These are phyloP conservation scores for Lipophrys pholis DNA, from an alignment of 2,113 vertebrate species.

Conservation along the genomic window DNA sequence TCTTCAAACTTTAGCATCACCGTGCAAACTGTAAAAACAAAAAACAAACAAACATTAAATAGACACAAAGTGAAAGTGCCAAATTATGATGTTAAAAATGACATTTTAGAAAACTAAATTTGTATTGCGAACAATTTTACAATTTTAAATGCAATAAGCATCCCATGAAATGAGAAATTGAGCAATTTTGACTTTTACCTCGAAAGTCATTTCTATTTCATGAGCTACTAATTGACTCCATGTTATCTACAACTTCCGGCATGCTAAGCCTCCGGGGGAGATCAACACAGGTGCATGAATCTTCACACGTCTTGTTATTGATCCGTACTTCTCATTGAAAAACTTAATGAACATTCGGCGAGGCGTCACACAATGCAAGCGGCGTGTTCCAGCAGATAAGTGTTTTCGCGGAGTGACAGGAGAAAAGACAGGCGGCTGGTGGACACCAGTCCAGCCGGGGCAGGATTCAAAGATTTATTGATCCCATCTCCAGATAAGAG, in stretches of 20 bases:
- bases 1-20: no score
- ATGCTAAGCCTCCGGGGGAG: conserved; percentile 54
- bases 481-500: conserved; percentile 75
- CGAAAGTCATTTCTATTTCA: conserved; percentile 62
- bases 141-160: no score
- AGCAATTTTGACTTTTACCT: conserved; percentile 48
- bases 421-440: conserved; percentile 62
- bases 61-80: conserved; percentile 7
- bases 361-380: conserved; percentile 75
- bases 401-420: conserved; percentile 75
- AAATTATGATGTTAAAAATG: conserved; percentile 9
- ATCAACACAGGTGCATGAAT: conserved; percentile 66
- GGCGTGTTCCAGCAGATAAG: conserved; percentile 76
- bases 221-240: conserved; percentile 59
- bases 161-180: no score
- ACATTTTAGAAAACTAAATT: no score
- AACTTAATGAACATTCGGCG: conserved; percentile 82
- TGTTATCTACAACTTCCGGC: conserved; percentile 52
- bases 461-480: conserved; percentile 81
- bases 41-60: no score
- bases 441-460: conserved; percentile 67
- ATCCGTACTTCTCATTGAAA: conserved; percentile 75
- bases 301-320: conserved; percentile 64
- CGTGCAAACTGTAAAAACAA: no score
- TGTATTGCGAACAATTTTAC: no score